Evolutionary conservation across 2,797 vertebrate species (phyloP).

Genomic region (Scleropages formosus): DNA sequence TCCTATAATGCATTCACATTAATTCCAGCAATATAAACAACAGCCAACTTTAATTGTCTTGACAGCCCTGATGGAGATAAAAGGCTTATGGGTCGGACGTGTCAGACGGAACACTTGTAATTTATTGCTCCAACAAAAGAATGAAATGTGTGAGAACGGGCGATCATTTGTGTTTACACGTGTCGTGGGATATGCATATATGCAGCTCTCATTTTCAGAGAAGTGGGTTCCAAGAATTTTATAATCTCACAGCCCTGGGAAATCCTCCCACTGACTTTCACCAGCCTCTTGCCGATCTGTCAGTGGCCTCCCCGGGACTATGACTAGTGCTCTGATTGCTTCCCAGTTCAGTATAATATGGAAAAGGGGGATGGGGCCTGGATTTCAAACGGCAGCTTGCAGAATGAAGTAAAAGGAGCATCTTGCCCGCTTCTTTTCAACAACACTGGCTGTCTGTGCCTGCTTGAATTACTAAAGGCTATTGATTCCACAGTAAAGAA

Average conservation of each 20-base stretch:
- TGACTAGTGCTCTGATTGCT: not conserved
- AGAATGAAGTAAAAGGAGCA: not conserved
- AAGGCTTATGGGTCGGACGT: not conserved
- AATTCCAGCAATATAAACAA: conserved; percentile 23
- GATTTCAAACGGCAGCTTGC: not conserved
- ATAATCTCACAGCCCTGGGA: not conserved
- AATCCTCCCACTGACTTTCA: not conserved
- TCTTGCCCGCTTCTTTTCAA: not conserved
- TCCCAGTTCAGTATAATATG: not conserved
- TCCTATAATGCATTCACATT: conserved; percentile 20
- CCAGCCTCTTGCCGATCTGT: not conserved
- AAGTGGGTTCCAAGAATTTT: not conserved
- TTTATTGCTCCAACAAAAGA: conserved; percentile 2
- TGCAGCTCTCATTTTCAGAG: too few species aligned
- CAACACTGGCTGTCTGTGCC: not conserved
- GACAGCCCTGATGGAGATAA: conserved; percentile 17
- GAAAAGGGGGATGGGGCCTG: not conserved
- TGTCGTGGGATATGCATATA: too few species aligned
- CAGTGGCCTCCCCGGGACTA: too few species aligned
- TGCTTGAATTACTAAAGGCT: not conserved
- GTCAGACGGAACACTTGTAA: not conserved
- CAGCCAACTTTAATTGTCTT: not conserved
- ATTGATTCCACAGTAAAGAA: not conserved
- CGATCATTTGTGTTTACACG: not conserved
- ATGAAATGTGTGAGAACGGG: not conserved